Conservation (phyloP, 2,888 invertebrate species). For the Alcis repandata region DNA sequence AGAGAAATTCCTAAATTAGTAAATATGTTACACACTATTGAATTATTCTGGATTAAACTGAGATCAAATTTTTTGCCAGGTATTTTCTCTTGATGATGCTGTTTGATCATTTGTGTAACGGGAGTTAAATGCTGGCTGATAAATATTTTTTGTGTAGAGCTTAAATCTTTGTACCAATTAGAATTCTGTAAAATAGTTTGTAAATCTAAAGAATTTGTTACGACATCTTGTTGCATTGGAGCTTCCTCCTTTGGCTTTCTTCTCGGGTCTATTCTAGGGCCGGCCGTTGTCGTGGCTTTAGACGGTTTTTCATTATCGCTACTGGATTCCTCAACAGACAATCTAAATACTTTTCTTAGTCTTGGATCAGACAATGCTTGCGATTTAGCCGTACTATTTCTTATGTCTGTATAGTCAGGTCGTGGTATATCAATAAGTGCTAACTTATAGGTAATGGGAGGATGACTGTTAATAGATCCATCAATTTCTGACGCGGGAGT, state of each 20-base stretch:
- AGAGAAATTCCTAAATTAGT: slow-evolving; percentile 87
- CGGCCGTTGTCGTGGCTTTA: slow-evolving; percentile 63
- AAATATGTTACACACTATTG: slow-evolving; percentile 86
- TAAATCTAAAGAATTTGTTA: slow-evolving; percentile 81
- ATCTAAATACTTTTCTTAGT: slow-evolving; percentile 90
- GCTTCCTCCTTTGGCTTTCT: slow-evolving; percentile 80
- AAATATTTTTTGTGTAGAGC: slow-evolving; percentile 90
- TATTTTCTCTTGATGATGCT: slow-evolving; percentile 86
- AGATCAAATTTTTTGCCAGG: slow-evolving; percentile 86
- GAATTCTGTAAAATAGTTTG: slow-evolving; percentile 89
- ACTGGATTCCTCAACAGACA: slow-evolving; percentile 88
- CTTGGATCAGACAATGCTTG: slow-evolving; percentile 92
- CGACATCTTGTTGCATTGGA: slow-evolving; percentile 61
- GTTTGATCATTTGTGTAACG: slow-evolving; percentile 87
- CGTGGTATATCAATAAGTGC: slow-evolving; percentile 88
- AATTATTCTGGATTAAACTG: slow-evolving; percentile 80
- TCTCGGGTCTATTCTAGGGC: slow-evolving; percentile 80
- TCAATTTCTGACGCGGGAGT: slow-evolving; percentile 95
- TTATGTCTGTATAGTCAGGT: slow-evolving; percentile 91
- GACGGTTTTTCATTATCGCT: slow-evolving; percentile 86
- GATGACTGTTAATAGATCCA: slow-evolving; percentile 92
- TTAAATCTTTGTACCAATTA: slow-evolving; percentile 90
- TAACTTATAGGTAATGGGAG: slow-evolving; percentile 90
- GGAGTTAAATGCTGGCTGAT: slow-evolving; percentile 89
- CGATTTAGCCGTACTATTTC: slow-evolving; percentile 89